Conservation (phyloP, 2,888 invertebrate genomes). For the Cyclophora albipunctata region DNA sequence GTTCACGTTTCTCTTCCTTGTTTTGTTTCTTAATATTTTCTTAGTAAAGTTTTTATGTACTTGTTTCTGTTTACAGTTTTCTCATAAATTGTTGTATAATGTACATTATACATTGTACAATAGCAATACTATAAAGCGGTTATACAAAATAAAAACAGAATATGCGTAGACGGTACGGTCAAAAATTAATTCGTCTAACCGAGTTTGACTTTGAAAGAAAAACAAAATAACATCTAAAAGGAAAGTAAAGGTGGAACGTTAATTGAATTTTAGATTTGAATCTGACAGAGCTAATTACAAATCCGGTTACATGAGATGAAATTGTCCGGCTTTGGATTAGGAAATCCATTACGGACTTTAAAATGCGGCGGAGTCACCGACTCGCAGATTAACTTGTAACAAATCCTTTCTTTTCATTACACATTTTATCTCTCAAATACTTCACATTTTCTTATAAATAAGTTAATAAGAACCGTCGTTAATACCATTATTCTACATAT, state of each 20-base stretch:
- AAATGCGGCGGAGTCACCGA: not conserved
- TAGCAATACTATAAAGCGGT: too few species aligned
- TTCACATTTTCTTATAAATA: too few species aligned
- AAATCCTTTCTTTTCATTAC: not conserved
- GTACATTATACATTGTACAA: too few species aligned
- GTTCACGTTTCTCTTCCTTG: too few species aligned
- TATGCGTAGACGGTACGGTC: too few species aligned
- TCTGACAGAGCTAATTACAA: constrained; percentile 31
- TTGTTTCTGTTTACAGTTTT: too few species aligned
- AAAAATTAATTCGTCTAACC: not conserved
- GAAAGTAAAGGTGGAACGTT: constrained; percentile 24
- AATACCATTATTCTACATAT: too few species aligned
- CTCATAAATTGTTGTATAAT: too few species aligned
- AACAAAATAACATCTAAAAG: constrained; percentile 2
- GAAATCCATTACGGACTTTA: constrained; percentile 4
- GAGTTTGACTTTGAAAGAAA: not conserved
- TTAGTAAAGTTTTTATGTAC: too few species aligned
- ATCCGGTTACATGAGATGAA: constrained; percentile 21
- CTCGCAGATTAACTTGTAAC: not conserved
- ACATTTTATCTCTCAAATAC: not conserved
- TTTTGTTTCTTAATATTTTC: too few species aligned
- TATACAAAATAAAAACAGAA: too few species aligned
- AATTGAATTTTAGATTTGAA: constrained; percentile 31
- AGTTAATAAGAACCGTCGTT: too few species aligned
- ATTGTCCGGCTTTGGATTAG: constrained; percentile 15